Base-by-base conservation (phyloP, 2,888 invertebrate genomes). In the Cheilosia urbana region DNA sequence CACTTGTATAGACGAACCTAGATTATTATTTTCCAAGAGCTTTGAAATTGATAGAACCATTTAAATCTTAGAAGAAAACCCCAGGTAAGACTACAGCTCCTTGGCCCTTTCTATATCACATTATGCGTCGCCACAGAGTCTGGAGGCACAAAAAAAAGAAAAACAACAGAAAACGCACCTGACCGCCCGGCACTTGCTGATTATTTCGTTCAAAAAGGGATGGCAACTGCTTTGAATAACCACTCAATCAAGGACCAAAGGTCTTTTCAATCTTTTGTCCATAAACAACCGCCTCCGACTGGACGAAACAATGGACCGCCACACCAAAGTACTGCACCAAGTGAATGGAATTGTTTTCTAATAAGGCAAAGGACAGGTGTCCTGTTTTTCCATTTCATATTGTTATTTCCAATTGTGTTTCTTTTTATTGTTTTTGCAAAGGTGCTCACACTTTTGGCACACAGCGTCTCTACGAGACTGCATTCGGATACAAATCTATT, bases 311-410 rank as follows among this genome's bases (percentile, higher is more conserved):
- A 83, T 78, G 42, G 19, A 49, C 40, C n/a, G 13, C 57, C 63
- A 55, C 71, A 80, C 80, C 75, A 76, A 58, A 69, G 58, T 72
- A 58, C 58, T 55, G 69, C 60, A 69, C 65, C 53, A 17, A 47
- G 34, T 40, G 47, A 57, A 78, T 53, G 45, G 34, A 79, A 84
- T 76, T 49, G 53, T 65, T 76, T 84, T 84, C 80, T 75, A 84
- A 84, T 80, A 76, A 57, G 75, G 42, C 34, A 17, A 30, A 34
- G 49, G 65, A 71, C 79, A 84, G 84, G 84, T 84, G 84, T 75
- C 57, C 83, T 69, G 30, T 19, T 69, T 53, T 65, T 27, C 42
- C 42, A 49, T 24, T 60, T 17, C 19, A 5, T 34, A 45, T 69
- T 57, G 62, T 72, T 60, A 9, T 49, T 47, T 34, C 27, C n/a